Base-by-base conservation (phyloP, 2,797 vertebrate species). In the Tenualosa ilisha region DNA sequence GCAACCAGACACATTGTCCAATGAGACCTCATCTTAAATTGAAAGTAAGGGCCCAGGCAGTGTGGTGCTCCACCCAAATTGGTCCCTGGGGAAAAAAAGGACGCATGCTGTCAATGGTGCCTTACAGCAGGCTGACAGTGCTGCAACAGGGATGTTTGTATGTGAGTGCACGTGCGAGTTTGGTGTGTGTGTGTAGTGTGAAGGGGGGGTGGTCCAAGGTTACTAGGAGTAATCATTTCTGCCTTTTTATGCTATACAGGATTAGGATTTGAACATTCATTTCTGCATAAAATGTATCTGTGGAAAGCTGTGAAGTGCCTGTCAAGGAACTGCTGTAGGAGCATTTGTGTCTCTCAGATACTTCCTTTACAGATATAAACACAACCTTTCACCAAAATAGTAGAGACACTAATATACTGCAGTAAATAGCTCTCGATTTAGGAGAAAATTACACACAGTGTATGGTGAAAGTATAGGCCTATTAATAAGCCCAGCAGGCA, bases 11-110 rank as follows among this genome's bases (percentile, higher is more conserved):
- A 88, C 91, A 91, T 90, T 85, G 81, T 87, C 88, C 92, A 89
- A 79, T 90, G 86, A 59, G 82, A 83, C 72, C 85, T 61, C 91
- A 84, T 85, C 91, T 86, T 93, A 93, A 94, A 95, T 91, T 93
- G 91, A 89, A 89, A 92, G 68, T 82, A 90, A 91, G 91, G 93
- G 91, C 94, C 88, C 37, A 88, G 89, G 51, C 89, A 85, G 86
- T 89, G 84, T 90, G 85, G 31, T 22, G 89, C 84, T 83, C 88
- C 87, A 93, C 91, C 83, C 90, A 94, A 94, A 97, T 95, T 93
- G 92, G 93, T 86, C 92, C 94, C 94, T 93, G 88, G 84, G 88
- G 92, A 94, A 94, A 46, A 81, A 13, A 40, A 88, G 89, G 90
- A 85, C 85, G 61, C 75, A 84, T 86, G 89, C 81, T 86, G 24